Conservation (phyloP, 2,888 invertebrate genomes). For the Abrostola tripartita region DNA sequence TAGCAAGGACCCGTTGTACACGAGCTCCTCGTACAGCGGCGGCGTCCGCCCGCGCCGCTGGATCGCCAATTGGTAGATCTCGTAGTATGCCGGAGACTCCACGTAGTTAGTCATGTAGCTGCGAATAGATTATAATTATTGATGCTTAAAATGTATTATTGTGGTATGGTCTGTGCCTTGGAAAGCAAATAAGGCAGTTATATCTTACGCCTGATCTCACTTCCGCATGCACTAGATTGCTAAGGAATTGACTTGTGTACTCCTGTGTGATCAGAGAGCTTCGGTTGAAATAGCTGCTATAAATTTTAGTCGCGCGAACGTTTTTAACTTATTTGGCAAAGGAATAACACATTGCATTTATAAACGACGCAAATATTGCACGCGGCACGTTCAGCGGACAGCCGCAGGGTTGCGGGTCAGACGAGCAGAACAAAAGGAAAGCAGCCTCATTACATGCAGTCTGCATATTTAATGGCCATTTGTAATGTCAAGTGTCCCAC, state of each 20-base stretch:
- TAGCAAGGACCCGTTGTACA: conserved; percentile 66
- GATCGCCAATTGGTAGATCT: conserved; percentile 60
- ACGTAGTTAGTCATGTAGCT: conserved; percentile 66
- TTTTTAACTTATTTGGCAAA: too few relatives aligned
- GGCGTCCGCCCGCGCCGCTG: conserved; percentile 59
- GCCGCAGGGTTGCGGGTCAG: background rate
- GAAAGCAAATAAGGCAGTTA: too few relatives aligned
- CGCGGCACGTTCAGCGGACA: background rate
- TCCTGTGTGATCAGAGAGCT: too few relatives aligned
- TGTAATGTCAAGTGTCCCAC: conserved; percentile 27
- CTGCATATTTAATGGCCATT: conserved; percentile 44
- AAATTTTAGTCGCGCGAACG: too few relatives aligned
- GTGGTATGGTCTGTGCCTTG: too few relatives aligned
- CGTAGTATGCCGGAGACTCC: conserved; percentile 65
- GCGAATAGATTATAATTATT: background rate
- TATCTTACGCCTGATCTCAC: too few relatives aligned
- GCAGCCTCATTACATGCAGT: conserved; percentile 27
- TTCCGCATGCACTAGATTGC: too few relatives aligned
- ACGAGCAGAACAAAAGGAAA: background rate
- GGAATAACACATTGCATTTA: background rate
- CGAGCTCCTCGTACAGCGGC: conserved; percentile 63
- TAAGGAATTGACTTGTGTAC: too few relatives aligned
- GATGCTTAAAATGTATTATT: too few relatives aligned
- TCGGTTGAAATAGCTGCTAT: too few relatives aligned
- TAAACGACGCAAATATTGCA: background rate